Conservation (phyloP, 2,888 invertebrate genomes). For the Stegana nigrithorax region DNA sequence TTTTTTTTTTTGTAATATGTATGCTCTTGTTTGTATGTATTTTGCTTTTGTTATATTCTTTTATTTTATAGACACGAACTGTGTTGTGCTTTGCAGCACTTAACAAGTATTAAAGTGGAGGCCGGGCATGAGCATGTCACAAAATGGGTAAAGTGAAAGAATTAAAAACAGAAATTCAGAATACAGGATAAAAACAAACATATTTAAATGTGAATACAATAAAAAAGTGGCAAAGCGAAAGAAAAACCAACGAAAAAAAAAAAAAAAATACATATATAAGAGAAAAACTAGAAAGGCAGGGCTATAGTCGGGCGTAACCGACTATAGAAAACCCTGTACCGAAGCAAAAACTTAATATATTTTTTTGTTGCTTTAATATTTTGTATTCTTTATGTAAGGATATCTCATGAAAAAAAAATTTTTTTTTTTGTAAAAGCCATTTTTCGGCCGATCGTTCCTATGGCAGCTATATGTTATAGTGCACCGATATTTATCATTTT, state of each 20-base stretch:
- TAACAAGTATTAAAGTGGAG: slow-evolving; percentile 39
- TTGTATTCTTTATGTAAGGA: too few species aligned
- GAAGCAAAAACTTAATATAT: too few species aligned
- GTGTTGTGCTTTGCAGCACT: slow-evolving; percentile 32
- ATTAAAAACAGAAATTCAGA: neutral
- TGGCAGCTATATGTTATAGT: too few species aligned
- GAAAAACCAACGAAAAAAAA: neutral
- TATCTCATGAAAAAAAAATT: too few species aligned
- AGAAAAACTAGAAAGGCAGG: neutral
- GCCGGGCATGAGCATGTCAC: neutral
- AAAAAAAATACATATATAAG: neutral
- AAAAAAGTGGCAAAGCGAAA: neutral
- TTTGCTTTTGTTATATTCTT: too few species aligned
- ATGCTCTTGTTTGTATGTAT: neutral
- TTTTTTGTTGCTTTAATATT: too few species aligned
- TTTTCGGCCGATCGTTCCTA: too few species aligned
- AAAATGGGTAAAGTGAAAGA: neutral
- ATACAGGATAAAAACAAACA: neutral
- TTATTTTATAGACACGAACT: too few species aligned
- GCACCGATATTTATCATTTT: too few species aligned
- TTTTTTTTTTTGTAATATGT: neutral
- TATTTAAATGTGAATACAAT: neutral
- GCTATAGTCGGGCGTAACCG: too few species aligned
- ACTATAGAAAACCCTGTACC: too few species aligned
- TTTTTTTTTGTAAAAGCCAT: too few species aligned